Conservation (phyloP, 2,113 vertebrate genomes). For the Mobula birostris region DNA sequence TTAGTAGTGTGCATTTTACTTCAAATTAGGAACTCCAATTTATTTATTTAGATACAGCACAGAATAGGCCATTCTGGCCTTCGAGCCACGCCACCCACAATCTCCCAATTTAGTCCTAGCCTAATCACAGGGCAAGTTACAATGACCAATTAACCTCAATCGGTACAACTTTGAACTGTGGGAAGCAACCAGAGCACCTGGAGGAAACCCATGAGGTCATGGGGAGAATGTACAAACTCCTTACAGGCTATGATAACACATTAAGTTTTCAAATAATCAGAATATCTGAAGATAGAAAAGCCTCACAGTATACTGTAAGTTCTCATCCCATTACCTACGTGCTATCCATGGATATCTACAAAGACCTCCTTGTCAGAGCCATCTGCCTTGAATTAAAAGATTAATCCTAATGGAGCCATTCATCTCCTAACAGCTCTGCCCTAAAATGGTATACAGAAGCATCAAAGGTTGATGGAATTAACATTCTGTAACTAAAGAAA, state of each 20-base stretch:
- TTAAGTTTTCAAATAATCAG: neutral
- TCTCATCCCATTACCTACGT: neutral
- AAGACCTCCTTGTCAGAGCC: neutral
- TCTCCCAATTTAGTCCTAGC: too few species aligned
- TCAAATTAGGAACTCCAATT: neutral
- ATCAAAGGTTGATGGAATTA: neutral
- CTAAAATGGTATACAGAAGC: neutral
- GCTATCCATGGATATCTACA: neutral
- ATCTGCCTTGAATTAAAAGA: neutral
- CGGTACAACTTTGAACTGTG: too few species aligned
- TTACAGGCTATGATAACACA: neutral
- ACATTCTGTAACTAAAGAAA: neutral
- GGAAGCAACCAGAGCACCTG: too few species aligned
- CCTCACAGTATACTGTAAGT: neutral
- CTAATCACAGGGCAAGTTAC: too few species aligned
- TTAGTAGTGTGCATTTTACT: neutral
- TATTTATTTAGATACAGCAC: neutral
- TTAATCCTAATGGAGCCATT: neutral
- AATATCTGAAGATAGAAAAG: constrained; percentile 1
- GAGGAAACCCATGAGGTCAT: too few species aligned
- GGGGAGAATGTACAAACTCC: too few species aligned
- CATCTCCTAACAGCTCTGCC: neutral
- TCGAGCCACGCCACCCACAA: too few species aligned
- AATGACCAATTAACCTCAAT: too few species aligned
- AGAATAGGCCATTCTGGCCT: too few species aligned